Base-by-base conservation (phyloP, 2,113 vertebrate genomes). In the Scomber scombrus region DNA sequence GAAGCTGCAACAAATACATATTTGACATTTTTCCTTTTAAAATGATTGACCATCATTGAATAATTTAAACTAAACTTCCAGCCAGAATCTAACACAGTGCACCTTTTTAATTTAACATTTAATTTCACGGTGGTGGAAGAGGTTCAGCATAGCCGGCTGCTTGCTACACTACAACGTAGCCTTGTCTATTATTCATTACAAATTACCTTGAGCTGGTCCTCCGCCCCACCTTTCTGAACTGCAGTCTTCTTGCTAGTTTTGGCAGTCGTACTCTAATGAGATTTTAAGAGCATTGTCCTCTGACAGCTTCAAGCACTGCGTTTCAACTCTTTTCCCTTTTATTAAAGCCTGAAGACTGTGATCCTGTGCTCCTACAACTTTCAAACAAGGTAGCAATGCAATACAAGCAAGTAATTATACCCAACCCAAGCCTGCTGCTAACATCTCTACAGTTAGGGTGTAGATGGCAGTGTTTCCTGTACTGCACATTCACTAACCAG, bases 271-370 rank as follows among this genome's bases (percentile, higher is more conserved):
- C 9, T 21, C 79, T 87, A 87, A 87, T 76, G 65, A 75, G 71
- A 67, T 76, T 85, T 85, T 85, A 83, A 87, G 73, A 81, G 47
- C 58, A 63, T 57, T 78, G 76, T 87, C 69, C 81, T 84, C 78
- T 73, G 58, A 86, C 46, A 60, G 65, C 14, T 49, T 64, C 0
- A 23, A 67, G 72, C 68, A 16, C 51, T 21, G 11, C 47, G 70
- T 64, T 81, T 64, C 71, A 70, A 21, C 54, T 57, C 57, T 31
- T 14, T 4, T 50, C 79, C 78, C 57, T 80, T 86, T 86, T 78
- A 68, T 75, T 68, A 60, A 16, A 73, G 21, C 19, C 50, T 74
- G 57, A 68, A 71, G 45, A 50, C 16, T 70, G 19, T 3, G 34
- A 69, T 71, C 40, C 62, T 75, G 50, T 55, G n/a, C 60, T 64